phyloP scores from a whole-genome alignment of 2,888 invertebrate genomes.

The Pollenia angustigena region DNA sequence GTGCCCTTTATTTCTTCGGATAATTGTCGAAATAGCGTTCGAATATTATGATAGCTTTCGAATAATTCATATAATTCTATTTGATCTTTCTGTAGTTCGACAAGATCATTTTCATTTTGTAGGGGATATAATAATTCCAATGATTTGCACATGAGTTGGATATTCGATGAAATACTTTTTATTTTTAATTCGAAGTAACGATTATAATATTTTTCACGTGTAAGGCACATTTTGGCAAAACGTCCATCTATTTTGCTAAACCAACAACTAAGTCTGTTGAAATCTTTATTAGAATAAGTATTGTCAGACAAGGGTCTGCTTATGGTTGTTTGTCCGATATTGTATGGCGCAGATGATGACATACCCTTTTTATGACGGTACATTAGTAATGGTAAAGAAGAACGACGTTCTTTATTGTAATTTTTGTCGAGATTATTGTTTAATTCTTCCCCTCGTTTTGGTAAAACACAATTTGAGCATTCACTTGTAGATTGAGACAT shows the following conservation, averaged over 20 bases:
- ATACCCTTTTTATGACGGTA: background rate
- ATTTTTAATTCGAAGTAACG: slow-evolving; percentile 45
- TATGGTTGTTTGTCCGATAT: background rate
- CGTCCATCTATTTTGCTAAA: slow-evolving; percentile 53
- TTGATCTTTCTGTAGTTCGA: slow-evolving; percentile 9
- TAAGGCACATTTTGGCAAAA: slow-evolving; percentile 10
- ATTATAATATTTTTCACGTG: slow-evolving; percentile 48
- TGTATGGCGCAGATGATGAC: background rate
- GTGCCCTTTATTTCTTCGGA: slow-evolving; percentile 9
- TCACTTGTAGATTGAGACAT: background rate
- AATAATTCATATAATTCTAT: slow-evolving; percentile 36
- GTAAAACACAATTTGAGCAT: background rate
- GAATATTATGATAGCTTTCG: slow-evolving; percentile 22
- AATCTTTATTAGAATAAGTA: background rate
- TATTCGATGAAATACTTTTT: slow-evolving; percentile 12
- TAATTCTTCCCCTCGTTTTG: background rate
- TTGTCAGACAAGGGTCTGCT: background rate
- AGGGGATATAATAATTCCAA: slow-evolving; percentile 10
- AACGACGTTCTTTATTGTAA: background rate
- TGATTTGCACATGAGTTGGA: slow-evolving; percentile 20
- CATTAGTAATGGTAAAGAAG: background rate
- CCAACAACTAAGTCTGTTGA: slow-evolving; percentile 43
- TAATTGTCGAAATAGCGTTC: slow-evolving; percentile 25
- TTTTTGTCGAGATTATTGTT: background rate
- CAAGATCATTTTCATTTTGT: background rate